These are phyloP conservation scores for Parauchenoglanis punctatus DNA, from an alignment of 2,797 vertebrate genomes.

Conservation along the genomic window DNA sequence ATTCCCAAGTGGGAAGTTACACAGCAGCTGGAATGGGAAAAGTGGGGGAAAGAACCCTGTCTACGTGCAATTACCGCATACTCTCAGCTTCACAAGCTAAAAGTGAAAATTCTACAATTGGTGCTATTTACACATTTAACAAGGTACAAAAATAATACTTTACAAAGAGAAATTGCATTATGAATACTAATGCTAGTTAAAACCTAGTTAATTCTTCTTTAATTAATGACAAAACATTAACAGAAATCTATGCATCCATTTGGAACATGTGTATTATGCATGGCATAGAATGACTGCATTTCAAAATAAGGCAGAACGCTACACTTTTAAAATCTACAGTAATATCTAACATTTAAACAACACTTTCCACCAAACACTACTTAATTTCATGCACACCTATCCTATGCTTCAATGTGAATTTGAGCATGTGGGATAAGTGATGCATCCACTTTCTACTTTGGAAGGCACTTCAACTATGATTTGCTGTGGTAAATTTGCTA, in stretches of 20 bases:
- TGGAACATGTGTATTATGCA: neutral
- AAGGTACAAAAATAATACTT: neutral
- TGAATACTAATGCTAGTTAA: neutral
- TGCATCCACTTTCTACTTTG: conserved; percentile 19
- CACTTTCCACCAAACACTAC: neutral
- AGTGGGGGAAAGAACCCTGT: conserved; percentile 63
- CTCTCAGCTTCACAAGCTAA: conserved; percentile 57
- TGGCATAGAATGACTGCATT: neutral
- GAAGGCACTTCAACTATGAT: conserved; percentile 6
- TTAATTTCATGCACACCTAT: neutral
- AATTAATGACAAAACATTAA: neutral
- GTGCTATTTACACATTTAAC: neutral
- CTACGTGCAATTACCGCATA: conserved; percentile 75
- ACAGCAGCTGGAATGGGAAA: conserved; percentile 71
- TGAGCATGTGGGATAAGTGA: neutral
- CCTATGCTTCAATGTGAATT: neutral
- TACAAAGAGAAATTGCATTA: neutral
- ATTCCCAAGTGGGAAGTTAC: conserved; percentile 72
- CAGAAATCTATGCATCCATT: neutral
- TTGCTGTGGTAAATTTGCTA: neutral
- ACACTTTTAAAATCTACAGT: neutral
- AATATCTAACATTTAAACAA: neutral
- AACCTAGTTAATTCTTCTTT: neutral
- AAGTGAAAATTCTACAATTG: neutral
- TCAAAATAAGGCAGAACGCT: neutral